These are phyloP conservation scores for Pecten maximus DNA, from an alignment of 2,888 invertebrate genomes.

Conservation along the genomic window DNA sequence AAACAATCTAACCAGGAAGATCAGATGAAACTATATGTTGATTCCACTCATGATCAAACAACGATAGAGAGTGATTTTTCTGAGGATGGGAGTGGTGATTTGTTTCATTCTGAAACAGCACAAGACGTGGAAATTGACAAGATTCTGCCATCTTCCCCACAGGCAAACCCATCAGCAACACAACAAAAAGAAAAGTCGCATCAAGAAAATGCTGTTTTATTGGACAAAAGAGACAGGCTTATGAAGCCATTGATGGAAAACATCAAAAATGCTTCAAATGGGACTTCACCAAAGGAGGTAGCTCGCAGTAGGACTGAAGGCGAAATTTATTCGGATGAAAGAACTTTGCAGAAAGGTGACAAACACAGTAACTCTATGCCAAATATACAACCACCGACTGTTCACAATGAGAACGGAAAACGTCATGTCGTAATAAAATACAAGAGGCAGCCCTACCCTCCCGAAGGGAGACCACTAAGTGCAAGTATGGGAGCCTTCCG, in stretches of 20 bases:
- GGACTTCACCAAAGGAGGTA: neutral
- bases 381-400: neutral
- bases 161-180: neutral
- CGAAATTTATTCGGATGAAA: neutral
- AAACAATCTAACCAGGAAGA: neutral
- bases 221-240: neutral
- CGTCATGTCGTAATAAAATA: neutral
- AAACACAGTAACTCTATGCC: neutral
- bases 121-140: neutral
- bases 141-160: neutral
- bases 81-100: neutral
- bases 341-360: neutral
- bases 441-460: neutral
- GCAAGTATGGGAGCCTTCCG: neutral
- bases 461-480: neutral
- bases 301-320: neutral
- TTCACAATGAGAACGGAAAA: neutral
- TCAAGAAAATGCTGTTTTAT: neutral
- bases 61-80: constrained; percentile 22
- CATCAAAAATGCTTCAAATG: neutral
- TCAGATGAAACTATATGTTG: neutral
- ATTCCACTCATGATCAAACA: neutral
- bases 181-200: neutral
- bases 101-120: neutral
- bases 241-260: neutral